Conservation (phyloP, 2,888 invertebrate genomes). For the Rosalia funebris region DNA sequence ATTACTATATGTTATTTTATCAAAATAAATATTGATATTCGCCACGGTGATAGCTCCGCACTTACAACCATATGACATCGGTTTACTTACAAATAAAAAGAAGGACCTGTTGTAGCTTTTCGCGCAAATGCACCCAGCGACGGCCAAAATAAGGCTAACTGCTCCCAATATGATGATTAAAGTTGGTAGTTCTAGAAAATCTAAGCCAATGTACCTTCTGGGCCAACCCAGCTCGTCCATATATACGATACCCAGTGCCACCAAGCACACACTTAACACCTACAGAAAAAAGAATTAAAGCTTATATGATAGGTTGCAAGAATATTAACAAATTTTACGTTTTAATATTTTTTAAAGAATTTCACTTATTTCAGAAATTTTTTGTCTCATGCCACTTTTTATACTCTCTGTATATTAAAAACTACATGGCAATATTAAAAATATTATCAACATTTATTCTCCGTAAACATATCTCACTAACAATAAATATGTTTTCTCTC, state of each 20-base stretch:
- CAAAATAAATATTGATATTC: slow-evolving; percentile 9
- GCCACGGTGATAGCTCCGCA: neutral
- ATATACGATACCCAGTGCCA: slow-evolving; percentile 50
- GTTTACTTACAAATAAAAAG: slow-evolving; percentile 45
- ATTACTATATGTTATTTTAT: slow-evolving; percentile 11
- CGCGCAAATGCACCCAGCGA: slow-evolving; percentile 50
- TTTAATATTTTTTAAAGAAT: no score
- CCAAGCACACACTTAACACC: slow-evolving; percentile 51
- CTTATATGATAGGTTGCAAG: no score
- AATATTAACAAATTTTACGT: no score
- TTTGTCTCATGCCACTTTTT: no score
- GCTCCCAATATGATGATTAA: slow-evolving; percentile 73
- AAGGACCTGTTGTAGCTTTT: slow-evolving; percentile 45
- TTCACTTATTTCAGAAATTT: no score
- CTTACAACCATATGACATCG: neutral
- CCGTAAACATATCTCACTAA: no score
- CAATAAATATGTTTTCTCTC: no score
- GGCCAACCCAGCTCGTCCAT: slow-evolving; percentile 48
- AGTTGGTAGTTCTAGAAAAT: slow-evolving; percentile 67
- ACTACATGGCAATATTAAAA: no score
- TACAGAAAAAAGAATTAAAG: slow-evolving; percentile 38
- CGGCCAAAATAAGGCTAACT: slow-evolving; percentile 63
- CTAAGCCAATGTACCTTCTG: slow-evolving; percentile 43
- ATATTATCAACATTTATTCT: no score
- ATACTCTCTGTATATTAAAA: no score